Evolutionary conservation across 2,113 vertebrate genomes (phyloP).

Genomic region (Chlamydotis undulata): DNA sequence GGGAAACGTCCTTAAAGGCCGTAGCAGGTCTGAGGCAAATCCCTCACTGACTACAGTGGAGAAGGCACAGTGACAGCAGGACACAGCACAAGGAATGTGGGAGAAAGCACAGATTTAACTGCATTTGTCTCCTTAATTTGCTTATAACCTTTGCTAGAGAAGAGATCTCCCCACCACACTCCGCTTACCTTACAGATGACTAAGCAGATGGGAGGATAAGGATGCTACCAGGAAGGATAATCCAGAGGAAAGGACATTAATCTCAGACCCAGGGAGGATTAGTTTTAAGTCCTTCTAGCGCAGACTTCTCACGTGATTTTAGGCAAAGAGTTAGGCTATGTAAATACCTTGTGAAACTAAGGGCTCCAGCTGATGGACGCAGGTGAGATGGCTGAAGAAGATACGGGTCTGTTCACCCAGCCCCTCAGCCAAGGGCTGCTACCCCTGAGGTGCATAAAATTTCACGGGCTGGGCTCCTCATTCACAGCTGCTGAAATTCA

Average conservation of each 20-base stretch:
- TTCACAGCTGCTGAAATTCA: background rate
- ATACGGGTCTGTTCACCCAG: background rate
- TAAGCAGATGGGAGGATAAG: slow-evolving; percentile 5
- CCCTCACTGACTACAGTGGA: background rate
- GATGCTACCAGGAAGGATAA: background rate
- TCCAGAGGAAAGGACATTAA: slow-evolving; percentile 22
- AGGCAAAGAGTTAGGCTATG: background rate
- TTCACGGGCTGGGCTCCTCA: background rate
- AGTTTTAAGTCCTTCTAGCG: background rate
- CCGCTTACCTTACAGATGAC: background rate
- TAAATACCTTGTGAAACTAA: background rate
- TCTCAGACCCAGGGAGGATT: background rate
- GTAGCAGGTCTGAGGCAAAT: background rate
- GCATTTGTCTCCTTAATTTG: background rate
- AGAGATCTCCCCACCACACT: background rate
- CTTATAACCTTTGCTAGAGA: background rate
- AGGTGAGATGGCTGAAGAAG: background rate
- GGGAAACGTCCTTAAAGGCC: background rate
- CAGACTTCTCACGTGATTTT: background rate
- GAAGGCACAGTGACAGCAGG: background rate
- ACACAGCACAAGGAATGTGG: background rate
- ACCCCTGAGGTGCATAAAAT: background rate
- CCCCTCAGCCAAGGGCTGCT: background rate
- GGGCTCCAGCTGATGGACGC: background rate
- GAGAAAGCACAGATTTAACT: slow-evolving; percentile 5